These are phyloP conservation scores for Lacerta bilineata DNA, from an alignment of 2,797 vertebrate species.

Conservation along the genomic window DNA sequence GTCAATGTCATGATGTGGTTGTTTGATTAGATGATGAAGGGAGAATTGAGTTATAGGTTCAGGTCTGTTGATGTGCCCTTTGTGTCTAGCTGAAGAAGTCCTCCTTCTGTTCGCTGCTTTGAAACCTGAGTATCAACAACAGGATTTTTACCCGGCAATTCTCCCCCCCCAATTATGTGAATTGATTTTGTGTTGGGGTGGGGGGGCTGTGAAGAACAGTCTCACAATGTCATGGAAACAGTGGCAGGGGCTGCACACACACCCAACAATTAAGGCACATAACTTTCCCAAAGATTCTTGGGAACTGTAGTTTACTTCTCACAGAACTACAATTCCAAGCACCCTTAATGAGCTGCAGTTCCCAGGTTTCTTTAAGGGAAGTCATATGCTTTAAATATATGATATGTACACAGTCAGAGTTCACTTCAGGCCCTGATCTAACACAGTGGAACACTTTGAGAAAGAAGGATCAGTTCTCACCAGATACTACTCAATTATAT, in stretches of 20 bases:
- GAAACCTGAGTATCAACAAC: conserved; percentile 18
- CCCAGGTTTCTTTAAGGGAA: too few species aligned
- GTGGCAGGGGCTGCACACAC: not conserved
- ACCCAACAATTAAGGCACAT: too few species aligned
- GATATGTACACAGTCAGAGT: not conserved
- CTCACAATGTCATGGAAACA: not conserved
- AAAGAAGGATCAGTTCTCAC: not conserved
- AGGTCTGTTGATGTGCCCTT: not conserved
- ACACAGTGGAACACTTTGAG: not conserved
- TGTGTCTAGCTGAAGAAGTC: conserved; percentile 12
- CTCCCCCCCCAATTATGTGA: conserved; percentile 36
- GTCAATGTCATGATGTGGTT: not conserved
- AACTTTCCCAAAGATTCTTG: too few species aligned
- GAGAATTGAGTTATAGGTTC: conserved; percentile 42
- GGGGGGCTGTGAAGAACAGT: too few species aligned
- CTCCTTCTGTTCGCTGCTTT: not conserved
- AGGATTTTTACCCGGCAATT: conserved; percentile 21
- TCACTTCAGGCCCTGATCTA: not conserved
- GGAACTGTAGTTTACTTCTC: too few species aligned
- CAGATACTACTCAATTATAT: too few species aligned
- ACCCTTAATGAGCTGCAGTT: too few species aligned
- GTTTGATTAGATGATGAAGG: conserved; percentile 7
- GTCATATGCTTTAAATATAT: too few species aligned
- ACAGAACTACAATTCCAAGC: too few species aligned
- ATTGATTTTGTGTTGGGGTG: conserved; percentile 28